These are phyloP conservation scores for Drosophila pandora DNA, from an alignment of 1,140 invertebrate genomes.

Conservation along the genomic window DNA sequence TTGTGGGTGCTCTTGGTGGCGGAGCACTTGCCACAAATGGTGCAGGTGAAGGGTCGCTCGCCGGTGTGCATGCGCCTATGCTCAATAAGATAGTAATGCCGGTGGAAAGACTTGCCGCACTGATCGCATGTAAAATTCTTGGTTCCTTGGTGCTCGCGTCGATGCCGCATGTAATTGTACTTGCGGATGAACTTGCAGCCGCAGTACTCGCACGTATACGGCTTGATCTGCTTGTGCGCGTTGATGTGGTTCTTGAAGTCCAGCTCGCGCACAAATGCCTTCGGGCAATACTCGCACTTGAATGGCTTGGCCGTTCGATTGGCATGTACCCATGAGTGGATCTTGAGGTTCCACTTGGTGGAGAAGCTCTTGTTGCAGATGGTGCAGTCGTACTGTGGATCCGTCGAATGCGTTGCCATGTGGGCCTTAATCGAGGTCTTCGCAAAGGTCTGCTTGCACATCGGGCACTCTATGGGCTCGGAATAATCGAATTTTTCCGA, in stretches of 20 bases:
- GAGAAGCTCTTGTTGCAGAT: conserved; percentile 94
- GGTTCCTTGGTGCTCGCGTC: conserved; percentile 94
- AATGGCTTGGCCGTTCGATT: conserved; percentile 92
- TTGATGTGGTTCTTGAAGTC: conserved; percentile 94
- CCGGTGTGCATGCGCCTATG: conserved; percentile 93
- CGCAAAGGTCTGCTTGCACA: conserved; percentile 92
- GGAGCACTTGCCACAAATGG: conserved; percentile 93
- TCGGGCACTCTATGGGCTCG: conserved; percentile 91
- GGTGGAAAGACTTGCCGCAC: conserved; percentile 93
- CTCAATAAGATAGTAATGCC: conserved; percentile 94
- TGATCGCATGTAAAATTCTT: conserved; percentile 95
- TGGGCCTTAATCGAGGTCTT: conserved; percentile 92
- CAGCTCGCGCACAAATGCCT: conserved; percentile 91
- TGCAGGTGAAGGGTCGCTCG: conserved; percentile 92
- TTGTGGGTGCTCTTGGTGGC: conserved; percentile 95
- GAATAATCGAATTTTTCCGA: conserved; percentile 89
- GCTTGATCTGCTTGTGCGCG: conserved; percentile 90
- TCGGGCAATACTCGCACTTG: conserved; percentile 93
- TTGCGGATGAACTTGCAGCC: conserved; percentile 96
- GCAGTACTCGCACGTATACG: conserved; percentile 96
- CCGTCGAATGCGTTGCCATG: conserved; percentile 88
- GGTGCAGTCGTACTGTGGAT: conserved; percentile 90
- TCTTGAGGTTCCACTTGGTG: conserved; percentile 94
- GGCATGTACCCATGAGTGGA: conserved; percentile 95
- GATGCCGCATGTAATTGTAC: conserved; percentile 95